phyloP scores from a whole-genome alignment of 2,888 invertebrate species.

The Bellardia bayeri region DNA sequence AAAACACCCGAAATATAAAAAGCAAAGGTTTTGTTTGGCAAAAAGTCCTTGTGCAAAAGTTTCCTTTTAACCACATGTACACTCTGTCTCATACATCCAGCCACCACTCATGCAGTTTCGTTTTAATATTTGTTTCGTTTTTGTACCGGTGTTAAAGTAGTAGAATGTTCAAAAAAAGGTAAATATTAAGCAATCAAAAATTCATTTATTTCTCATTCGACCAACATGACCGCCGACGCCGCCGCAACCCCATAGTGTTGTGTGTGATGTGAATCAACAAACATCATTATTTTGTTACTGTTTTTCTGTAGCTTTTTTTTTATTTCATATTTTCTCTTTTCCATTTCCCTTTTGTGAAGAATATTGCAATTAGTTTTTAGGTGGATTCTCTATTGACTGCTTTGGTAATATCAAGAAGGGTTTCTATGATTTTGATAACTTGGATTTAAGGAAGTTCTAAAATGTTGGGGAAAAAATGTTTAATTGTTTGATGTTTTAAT shows the following conservation, averaged over 20 bases:
- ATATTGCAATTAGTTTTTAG: constrained; percentile 26
- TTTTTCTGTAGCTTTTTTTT: not conserved
- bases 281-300: constrained; percentile 15
- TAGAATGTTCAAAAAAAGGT: constrained; percentile 4
- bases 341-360: not conserved
- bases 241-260: not conserved
- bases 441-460: not conserved
- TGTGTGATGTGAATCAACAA: constrained; percentile 14
- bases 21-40: not conserved
- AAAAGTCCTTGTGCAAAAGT: constrained; percentile 34
- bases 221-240: not conserved
- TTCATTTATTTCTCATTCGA: constrained; percentile 51
- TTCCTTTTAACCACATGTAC: constrained; percentile 19
- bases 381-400: constrained; percentile 14
- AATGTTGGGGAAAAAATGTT: no score
- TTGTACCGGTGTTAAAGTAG: constrained; percentile 20
- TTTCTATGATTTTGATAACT: not conserved
- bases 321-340: not conserved
- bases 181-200: constrained; percentile 59
- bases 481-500: not conserved
- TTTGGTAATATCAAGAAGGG: not conserved
- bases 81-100: not conserved
- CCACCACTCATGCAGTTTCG: constrained; percentile 2
- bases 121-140: constrained; percentile 19
- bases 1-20: not conserved